Base-by-base conservation (phyloP, 2,888 invertebrate genomes). In the Nasonovia ribisnigri region DNA sequence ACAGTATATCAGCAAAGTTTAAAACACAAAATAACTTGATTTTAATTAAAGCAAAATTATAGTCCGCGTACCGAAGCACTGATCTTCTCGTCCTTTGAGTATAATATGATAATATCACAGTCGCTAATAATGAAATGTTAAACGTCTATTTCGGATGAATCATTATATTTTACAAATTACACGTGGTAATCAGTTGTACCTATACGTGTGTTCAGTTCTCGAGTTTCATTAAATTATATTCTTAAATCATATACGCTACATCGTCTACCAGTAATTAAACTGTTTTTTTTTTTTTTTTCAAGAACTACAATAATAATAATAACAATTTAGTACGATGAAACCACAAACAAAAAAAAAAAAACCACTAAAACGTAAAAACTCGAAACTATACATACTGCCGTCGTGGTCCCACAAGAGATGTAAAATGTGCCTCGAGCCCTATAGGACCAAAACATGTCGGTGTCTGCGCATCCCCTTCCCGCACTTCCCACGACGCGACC, bases 11-110 rank as follows among this genome's bases (percentile, higher is more conserved):
- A 48, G 48, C 2, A 43, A 26, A 42, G n/a, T 67, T 67, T 67
- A 90, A 90, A 36, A 46, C 43, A 46, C 67, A 67, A 90, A 67
- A 48, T 26, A 29, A 48, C 77, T 48, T n/a, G 24, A 6, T 67
- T 90, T 77, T 77, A 90, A 90, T 90, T 77, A 90, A 90, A 67
- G 0, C 48, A 48, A 43, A 90, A 48, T 67, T 20, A n/a, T 89
- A 60, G 60, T n/a, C 43, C 57, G n/a, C 46, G 29, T 46, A 89
- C 77, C 11, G 29, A 90, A 51, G 26, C 36, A 36, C 16, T 77
- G 36, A 77, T 36, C 6, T 20, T n/a, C 36, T 77, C 77, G 77
- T 77, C 20, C 20, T 36, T 54, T 20, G 54, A 36, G 6, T 36
- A 42, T 77, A 77, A 77, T 36, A 77, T 26, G 57, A 77, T 77